Base-by-base conservation (phyloP, 1,140 invertebrate genomes). In the Pogonus chalceus region DNA sequence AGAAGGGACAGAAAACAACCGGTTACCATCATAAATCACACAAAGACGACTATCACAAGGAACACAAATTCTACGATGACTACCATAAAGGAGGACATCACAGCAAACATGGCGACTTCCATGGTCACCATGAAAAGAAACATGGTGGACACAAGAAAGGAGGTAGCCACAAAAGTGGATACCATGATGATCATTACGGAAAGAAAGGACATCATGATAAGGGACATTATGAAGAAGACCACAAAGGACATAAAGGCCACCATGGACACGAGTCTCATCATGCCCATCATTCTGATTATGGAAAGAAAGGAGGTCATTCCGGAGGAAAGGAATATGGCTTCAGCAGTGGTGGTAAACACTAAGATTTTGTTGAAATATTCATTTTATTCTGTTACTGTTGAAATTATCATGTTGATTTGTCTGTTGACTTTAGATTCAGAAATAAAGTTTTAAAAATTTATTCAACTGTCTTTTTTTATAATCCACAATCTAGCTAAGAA, bases 41-140 rank as follows among this genome's bases (percentile, higher is more conserved):
- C 65, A 88, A 87, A 64, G 85, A 90, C 62, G 87, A 89, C 67
- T 87, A 82, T 62, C 84, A 88, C 58, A 89, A 87, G 67, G 83
- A 90, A 59, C 87, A 89, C 64, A 87, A 88, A 60, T 88, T 87
- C 69, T 89, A 89, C 64, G 86, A 89, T 52, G 85, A 90, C 65
- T 80, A 78, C 66, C 83, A 88, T 65, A 87, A 86, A 57, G 84
- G 83, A 12, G 86, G 85, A 1, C 79, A 84, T 55, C 62, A 66
- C 46, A 62, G 62, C 50, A 80, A 79, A 51, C 79, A 86, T 60
- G 85, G 84, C 0, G 75, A 79, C 56, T 80, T 80, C 65, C 80
- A 85, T 57, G 81, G 82, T 21, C 78, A 81, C 57, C 83, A 86
- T 56, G 78, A 77, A 26, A 80, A 79, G 57, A 83, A 87, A 56